These are phyloP conservation scores for Catonia carolina DNA, from an alignment of 2,888 invertebrate genomes.

Conservation along the genomic window DNA sequence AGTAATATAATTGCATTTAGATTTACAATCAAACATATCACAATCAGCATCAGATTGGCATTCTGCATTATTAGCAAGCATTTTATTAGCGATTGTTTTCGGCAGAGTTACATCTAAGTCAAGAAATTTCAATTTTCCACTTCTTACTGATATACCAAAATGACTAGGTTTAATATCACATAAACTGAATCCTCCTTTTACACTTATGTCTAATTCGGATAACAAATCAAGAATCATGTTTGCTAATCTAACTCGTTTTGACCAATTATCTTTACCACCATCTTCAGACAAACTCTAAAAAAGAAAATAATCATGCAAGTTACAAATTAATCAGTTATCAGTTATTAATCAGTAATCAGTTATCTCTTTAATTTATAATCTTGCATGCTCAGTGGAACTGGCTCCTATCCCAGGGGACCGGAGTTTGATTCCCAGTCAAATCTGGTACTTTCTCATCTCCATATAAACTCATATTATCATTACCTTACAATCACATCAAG, in stretches of 20 bases:
- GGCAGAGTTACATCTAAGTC: slow-evolving; percentile 59
- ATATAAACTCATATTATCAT: no score
- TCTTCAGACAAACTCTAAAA: slow-evolving; percentile 44
- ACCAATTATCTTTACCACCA: slow-evolving; percentile 52
- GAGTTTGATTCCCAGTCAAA: no score
- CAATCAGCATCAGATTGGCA: slow-evolving; percentile 58
- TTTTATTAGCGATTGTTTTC: slow-evolving; percentile 46
- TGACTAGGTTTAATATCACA: slow-evolving; percentile 55
- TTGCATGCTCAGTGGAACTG: no score
- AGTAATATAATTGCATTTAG: slow-evolving; percentile 49
- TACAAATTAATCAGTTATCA: no score
- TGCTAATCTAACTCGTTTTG: slow-evolving; percentile 49
- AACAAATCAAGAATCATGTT: slow-evolving; percentile 56
- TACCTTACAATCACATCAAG: no score
- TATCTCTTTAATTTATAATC: no score
- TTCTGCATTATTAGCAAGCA: slow-evolving; percentile 44
- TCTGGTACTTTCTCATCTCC: no score
- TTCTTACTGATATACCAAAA: slow-evolving; percentile 28
- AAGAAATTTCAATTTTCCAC: slow-evolving; percentile 49
- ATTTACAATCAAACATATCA: slow-evolving; percentile 59
- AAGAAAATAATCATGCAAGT: no score
- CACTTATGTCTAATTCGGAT: slow-evolving; percentile 51
- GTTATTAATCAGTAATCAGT: no score
- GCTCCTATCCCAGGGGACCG: no score
- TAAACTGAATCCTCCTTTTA: slow-evolving; percentile 55